These are phyloP conservation scores for Elymnias hypermnestra DNA, from an alignment of 1,140 invertebrate species.

Conservation along the genomic window DNA sequence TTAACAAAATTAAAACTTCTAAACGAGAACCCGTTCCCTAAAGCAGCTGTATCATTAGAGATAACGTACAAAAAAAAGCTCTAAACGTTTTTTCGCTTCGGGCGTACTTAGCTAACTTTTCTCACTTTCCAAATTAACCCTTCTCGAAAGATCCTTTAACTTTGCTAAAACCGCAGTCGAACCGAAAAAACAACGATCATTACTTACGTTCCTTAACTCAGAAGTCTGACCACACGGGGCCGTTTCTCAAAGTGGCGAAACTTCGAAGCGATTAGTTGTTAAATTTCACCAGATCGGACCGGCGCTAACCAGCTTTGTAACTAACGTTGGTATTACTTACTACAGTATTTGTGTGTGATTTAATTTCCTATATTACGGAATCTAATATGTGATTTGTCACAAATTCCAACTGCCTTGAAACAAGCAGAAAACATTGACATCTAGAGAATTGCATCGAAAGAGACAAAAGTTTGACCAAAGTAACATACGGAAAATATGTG, in stretches of 20 bases:
- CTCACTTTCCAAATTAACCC: slow-evolving; percentile 21
- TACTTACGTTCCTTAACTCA: slow-evolving; percentile 24
- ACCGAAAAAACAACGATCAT: slow-evolving; percentile 24
- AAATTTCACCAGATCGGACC: slow-evolving; percentile 10
- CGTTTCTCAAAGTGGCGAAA: slow-evolving; percentile 21
- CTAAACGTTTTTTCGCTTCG: slow-evolving; percentile 14
- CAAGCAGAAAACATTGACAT: no score
- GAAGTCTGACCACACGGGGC: slow-evolving; percentile 15
- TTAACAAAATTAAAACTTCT: slow-evolving; percentile 5
- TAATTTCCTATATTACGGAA: no score
- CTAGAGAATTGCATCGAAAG: no score
- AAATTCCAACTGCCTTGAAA: no score
- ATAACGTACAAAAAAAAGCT: slow-evolving; percentile 7
- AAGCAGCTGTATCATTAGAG: slow-evolving; percentile 4
- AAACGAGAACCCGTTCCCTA: slow-evolving; percentile 1
- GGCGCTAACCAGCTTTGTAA: no score
- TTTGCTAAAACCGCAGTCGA: slow-evolving; percentile 20
- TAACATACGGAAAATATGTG: no score
- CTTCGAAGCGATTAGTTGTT: slow-evolving; percentile 22
- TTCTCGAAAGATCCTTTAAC: slow-evolving; percentile 17
- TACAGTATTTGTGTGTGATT: no score
- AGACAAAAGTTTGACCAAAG: no score
- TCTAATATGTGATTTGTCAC: no score
- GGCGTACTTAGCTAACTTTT: slow-evolving; percentile 14
- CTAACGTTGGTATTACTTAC: no score